Conservation (phyloP, 1,140 invertebrate genomes). For the Chymomyza costata region DNA sequence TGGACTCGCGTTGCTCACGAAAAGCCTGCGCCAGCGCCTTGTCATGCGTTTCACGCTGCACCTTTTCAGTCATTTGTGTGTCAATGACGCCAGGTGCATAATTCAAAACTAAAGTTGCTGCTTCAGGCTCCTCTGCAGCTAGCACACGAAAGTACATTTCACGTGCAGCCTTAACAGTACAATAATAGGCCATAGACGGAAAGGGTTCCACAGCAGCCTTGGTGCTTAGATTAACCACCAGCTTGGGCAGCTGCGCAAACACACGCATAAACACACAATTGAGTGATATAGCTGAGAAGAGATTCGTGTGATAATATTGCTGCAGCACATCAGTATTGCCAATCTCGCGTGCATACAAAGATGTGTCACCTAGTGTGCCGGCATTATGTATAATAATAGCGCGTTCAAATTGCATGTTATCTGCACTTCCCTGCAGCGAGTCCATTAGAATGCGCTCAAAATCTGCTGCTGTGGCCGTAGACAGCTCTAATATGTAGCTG, state of each 20-base stretch:
- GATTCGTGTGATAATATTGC: conserved; percentile 86
- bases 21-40: conserved; percentile 80
- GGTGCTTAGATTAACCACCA: conserved; percentile 93
- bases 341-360: conserved; percentile 79
- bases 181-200: conserved; percentile 87
- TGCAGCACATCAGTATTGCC: conserved; percentile 79
- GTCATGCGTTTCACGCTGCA: conserved; percentile 79
- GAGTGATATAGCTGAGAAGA: conserved; percentile 85
- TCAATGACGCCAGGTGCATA: conserved; percentile 96
- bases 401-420: conserved; percentile 78
- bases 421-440: conserved; percentile 8
- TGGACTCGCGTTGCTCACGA: conserved; percentile 77
- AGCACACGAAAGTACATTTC: conserved; percentile 94
- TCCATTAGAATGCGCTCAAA: conserved; percentile 43
- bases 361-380: conserved; percentile 87
- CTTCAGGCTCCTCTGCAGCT: conserved; percentile 81
- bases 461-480: conserved; percentile 51
- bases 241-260: conserved; percentile 75
- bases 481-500: conserved; percentile 79
- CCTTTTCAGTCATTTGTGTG: conserved; percentile 90
- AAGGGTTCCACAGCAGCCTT: conserved; percentile 86
- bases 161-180: conserved; percentile 91
- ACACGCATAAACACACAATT: conserved; percentile 85
- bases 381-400: conserved; percentile 92
- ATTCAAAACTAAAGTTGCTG: conserved; percentile 86